Conservation (phyloP, 2,888 invertebrate species). For the Tipula vernalis region DNA sequence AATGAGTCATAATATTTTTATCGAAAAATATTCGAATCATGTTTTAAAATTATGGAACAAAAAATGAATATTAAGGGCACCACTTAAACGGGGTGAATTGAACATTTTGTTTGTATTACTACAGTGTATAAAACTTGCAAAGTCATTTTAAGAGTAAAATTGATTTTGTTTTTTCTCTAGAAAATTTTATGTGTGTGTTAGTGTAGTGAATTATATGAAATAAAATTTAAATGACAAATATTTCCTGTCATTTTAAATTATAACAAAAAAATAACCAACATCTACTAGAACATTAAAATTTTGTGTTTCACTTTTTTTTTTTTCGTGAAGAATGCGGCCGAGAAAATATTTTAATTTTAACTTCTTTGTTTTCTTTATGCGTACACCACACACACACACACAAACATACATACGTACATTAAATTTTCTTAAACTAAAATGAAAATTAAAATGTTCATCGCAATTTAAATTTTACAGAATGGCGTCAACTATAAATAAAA, state of each 20-base stretch:
- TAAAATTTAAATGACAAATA: slow-evolving; percentile 5
- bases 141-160: neutral
- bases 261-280: neutral
- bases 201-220: neutral
- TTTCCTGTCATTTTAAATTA: slow-evolving; percentile 7
- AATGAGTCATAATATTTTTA: slow-evolving; percentile 8
- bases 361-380: neutral
- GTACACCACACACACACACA: neutral
- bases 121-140: neutral
- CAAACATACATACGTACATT: neutral
- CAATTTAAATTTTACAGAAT: slow-evolving; percentile 7
- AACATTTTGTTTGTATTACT: neutral
- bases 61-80: neutral
- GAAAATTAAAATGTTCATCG: slow-evolving; percentile 8
- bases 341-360: neutral
- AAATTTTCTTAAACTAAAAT: neutral
- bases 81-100: slow-evolving; percentile 10
- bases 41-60: neutral
- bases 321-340: slow-evolving; percentile 1
- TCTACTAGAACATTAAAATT: neutral
- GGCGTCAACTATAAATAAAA: slow-evolving; percentile 10
- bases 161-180: neutral
- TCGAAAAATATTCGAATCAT: neutral
- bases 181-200: neutral
- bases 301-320: neutral